Evolutionary conservation across 2,797 vertebrate genomes (phyloP), one percentile per base, ranked within the genome.

Genomic region (Pitangus sulphuratus): DNA sequence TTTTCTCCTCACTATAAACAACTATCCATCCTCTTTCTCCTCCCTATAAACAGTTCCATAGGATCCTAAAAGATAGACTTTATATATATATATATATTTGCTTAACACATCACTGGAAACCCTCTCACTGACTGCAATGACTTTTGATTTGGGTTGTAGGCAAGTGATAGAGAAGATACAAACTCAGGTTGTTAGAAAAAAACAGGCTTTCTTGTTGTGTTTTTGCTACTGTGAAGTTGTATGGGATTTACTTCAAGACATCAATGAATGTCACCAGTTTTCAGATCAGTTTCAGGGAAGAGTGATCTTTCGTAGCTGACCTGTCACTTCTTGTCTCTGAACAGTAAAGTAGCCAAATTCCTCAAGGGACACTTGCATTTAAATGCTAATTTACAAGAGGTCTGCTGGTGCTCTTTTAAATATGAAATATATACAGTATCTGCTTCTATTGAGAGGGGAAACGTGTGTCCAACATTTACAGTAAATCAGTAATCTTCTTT

Each of bases 171-270:
- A 65, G 30, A 56, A 84, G 54, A 72, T 48, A 33, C 3, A 15
- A 91, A 74, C 33, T 26, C 48, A 53, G 40, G 10, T 22, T 81
- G 5, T 75, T 68, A 28, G 22, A 19, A 42, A 78, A 77, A 68
- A 68, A 0, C 26, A 42, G 33, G 15, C 6, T 44, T 31, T 57
- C 28, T 86, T 33, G 15, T 26, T 1, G 0, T 50, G 26, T 18
- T 42, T 90, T 77, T 86, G 64, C 76, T 60, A 1, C 20, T 37
- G 8, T 1, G 3, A 18, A 9, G 22, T 66, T 48, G 12, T 26
- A 13, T 50, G 26, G 44, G 12, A 40, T 62, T 86, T 42, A 12
- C 69, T 76, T 92, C 30, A 42, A 72, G 54, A 76, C 39, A 61
- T 61, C 35, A 28, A 5, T 15, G 37, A 81, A 39, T 47, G 22